phyloP scores from a whole-genome alignment of 2,797 vertebrate species.

The Rhinogobio ventralis region DNA sequence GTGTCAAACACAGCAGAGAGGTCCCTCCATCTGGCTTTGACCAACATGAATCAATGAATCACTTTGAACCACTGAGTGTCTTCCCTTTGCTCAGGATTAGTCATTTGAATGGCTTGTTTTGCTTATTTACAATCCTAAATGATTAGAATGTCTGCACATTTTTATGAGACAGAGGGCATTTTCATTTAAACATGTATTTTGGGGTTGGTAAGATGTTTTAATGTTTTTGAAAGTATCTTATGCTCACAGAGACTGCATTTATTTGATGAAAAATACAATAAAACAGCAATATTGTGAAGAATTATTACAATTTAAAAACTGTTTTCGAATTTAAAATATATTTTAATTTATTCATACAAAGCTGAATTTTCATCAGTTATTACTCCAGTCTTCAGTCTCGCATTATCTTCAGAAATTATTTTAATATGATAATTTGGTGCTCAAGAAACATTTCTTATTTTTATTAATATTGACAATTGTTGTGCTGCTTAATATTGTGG shows the following conservation, averaged over 20 bases:
- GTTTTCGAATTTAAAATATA: too few species aligned
- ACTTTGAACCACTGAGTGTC: not conserved
- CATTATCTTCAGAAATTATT: not conserved
- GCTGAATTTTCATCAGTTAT: too few species aligned
- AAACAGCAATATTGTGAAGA: not conserved
- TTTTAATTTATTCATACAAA: too few species aligned
- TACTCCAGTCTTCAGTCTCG: too few species aligned
- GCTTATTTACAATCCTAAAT: not conserved
- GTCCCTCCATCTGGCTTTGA: not conserved
- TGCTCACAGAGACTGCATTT: not conserved
- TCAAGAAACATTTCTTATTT: not conserved
- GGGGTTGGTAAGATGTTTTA: too few species aligned
- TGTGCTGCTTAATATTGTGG: not conserved
- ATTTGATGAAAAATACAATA: not conserved
- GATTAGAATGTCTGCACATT: not conserved
- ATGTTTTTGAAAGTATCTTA: not conserved
- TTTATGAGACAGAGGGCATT: not conserved
- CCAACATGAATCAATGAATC: conserved; percentile 30
- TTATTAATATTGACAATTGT: not conserved
- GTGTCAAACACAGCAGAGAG: conserved; percentile 6
- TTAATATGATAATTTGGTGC: not conserved
- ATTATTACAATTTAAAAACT: not conserved
- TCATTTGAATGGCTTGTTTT: conserved; percentile 3
- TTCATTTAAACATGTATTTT: not conserved
- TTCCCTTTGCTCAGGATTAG: not conserved